These are phyloP conservation scores for Gorsachius goisagi DNA, from an alignment of 2,113 vertebrate genomes.

Conservation along the genomic window DNA sequence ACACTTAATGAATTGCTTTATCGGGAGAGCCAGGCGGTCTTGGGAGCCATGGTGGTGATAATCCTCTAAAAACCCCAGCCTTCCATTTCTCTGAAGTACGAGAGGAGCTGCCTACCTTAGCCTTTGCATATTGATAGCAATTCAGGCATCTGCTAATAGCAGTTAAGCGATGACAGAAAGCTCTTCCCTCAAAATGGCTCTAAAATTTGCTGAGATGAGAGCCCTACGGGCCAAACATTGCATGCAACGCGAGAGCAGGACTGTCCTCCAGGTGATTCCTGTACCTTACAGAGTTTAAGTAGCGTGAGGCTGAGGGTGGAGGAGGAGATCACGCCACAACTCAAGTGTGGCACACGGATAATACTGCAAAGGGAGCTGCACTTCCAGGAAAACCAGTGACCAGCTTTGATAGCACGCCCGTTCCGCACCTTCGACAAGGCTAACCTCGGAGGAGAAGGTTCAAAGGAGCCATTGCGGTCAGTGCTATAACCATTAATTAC, in stretches of 20 bases:
- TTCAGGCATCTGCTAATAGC: background rate
- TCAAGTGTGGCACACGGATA: background rate
- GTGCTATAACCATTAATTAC: background rate
- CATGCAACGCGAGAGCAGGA: background rate
- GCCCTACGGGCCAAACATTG: accelerated
- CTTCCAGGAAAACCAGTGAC: background rate
- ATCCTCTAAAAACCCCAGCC: background rate
- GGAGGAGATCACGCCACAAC: background rate
- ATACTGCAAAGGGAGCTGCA: background rate
- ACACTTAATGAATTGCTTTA: background rate
- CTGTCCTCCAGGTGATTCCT: background rate
- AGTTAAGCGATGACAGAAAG: background rate
- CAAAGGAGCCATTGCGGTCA: background rate
- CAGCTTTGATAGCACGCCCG: background rate
- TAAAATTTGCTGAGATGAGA: background rate
- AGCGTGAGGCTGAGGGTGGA: background rate
- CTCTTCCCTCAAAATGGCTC: background rate
- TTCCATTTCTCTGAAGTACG: too few relatives aligned
- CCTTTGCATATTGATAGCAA: background rate
- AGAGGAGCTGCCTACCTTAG: background rate
- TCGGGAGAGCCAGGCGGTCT: background rate
- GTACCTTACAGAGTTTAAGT: background rate
- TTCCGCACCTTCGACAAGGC: background rate
- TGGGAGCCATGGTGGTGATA: background rate
- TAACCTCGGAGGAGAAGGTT: background rate